Evolutionary conservation across 2,797 vertebrate genomes (phyloP).

Genomic region (Centropyge bicolor): DNA sequence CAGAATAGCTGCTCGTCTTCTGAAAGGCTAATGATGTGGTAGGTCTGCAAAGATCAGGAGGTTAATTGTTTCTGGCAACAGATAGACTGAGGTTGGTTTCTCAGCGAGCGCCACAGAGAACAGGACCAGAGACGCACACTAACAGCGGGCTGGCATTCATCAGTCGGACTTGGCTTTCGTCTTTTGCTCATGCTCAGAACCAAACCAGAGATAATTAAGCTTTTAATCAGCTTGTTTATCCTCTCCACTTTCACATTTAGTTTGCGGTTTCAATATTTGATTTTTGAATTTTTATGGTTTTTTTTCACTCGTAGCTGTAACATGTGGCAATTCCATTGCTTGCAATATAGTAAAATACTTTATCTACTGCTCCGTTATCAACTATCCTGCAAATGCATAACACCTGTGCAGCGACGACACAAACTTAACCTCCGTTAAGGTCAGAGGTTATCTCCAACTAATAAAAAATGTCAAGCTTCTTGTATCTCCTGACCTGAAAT

Average conservation of each 20-base stretch:
- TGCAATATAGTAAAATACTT: neutral
- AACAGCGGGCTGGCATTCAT: conserved; percentile 45
- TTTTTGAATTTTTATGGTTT: conserved; percentile 2
- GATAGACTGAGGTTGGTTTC: conserved; percentile 55
- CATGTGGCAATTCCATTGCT: conserved; percentile 4
- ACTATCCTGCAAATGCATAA: conserved; percentile 35
- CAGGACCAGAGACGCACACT: conserved; percentile 16
- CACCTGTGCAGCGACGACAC: conserved; percentile 37
- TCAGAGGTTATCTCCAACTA: conserved; percentile 48
- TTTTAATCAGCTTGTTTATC: conserved; percentile 61
- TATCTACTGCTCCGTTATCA: conserved; percentile 1
- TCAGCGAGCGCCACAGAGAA: conserved; percentile 16
- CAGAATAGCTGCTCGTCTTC: conserved; percentile 48
- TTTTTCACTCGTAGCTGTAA: neutral
- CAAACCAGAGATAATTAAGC: conserved; percentile 55
- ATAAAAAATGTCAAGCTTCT: conserved; percentile 9
- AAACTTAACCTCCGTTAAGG: conserved; percentile 18
- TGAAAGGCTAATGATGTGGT: conserved; percentile 65
- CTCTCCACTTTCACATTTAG: conserved; percentile 32
- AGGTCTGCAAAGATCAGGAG: conserved; percentile 63
- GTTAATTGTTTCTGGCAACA: conserved; percentile 72
- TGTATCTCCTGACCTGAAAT: conserved; percentile 45
- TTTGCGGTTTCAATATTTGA: conserved; percentile 41
- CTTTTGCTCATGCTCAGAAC: conserved; percentile 26
- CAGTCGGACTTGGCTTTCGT: conserved; percentile 47